Base-by-base conservation (phyloP, 2,797 vertebrate species). In the Tapirus indicus region DNA sequence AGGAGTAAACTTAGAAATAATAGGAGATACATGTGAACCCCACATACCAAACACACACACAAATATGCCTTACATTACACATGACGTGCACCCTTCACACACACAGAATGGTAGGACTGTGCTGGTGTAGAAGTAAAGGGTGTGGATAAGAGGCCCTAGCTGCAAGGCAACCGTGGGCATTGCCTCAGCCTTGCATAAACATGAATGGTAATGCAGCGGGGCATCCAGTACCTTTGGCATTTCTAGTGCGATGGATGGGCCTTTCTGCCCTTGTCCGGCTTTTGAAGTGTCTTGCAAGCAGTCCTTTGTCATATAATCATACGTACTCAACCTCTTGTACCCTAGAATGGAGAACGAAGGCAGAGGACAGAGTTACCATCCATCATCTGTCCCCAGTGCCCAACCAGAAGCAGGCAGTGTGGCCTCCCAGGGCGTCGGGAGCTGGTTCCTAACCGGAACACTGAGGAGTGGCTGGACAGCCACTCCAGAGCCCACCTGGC, bases 291-390 rank as follows among this genome's bases (percentile, higher is more conserved):
- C 96, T 84, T 98, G 98, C 54, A 96, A 98, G 1, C 97, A 97
- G 88, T 98, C 94, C 77, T 94, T 97, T 78, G 98, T 98, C 5
- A 99, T 83, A 71, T 99, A 99, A 52, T 99, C 99, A 44, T 97
- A 99, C 0, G 99, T 99, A 96, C 99, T 99, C 82, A 99, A 97
- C 32, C 98, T 98, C 97, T 98, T 99, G 95, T 68, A 94, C 97
- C 99, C 99, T 99, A 95, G 23, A 77, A 62, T 95, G 52, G 88
- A 95, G 60, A 52, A 41, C 3, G 6, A 20, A 23, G 60, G 35
- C n/a, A 35, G 21, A 16, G 14, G 10, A 11, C 38, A 44, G 52
- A 29, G 29, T 68, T 23, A 32, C 5, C 18, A n/a, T 0, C 35
- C 35, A 6, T 44, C 14, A 27, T 10, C 25, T 32, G 29, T 16